Evolutionary conservation across 2,888 invertebrate species (phyloP).

Genomic region (Heliconius ismenius): DNA sequence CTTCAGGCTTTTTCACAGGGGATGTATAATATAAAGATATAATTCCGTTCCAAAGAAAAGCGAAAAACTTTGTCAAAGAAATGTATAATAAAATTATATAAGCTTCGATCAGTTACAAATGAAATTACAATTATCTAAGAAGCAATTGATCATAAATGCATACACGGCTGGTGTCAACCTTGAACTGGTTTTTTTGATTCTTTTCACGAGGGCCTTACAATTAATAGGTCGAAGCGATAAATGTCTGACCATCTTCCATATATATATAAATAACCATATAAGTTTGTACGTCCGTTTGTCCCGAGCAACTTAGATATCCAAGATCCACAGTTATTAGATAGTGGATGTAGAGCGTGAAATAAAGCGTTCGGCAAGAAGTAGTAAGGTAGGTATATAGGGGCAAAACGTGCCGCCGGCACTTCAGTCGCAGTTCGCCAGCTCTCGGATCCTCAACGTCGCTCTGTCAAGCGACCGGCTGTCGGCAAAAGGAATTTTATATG

Average conservation of each 20-base stretch:
- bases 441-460: slow-evolving; percentile 57
- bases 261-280: neutral
- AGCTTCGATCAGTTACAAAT: slow-evolving; percentile 21
- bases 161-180: slow-evolving; percentile 47
- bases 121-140: slow-evolving; percentile 31
- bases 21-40: neutral
- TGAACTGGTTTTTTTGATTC: slow-evolving; percentile 57
- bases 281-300: slow-evolving; percentile 32
- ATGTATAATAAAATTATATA: neutral
- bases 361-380: slow-evolving; percentile 73
- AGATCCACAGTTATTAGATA: slow-evolving; percentile 71
- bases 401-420: slow-evolving; percentile 58
- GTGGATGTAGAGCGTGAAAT: slow-evolving; percentile 79
- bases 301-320: slow-evolving; percentile 51
- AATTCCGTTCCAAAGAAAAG: neutral
- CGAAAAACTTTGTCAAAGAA: neutral
- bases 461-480: slow-evolving; percentile 43
- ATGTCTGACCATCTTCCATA: slow-evolving; percentile 55
- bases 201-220: slow-evolving; percentile 59
- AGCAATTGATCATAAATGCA: slow-evolving; percentile 39
- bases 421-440: slow-evolving; percentile 61
- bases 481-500: slow-evolving; percentile 60
- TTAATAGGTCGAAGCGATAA: slow-evolving; percentile 59
- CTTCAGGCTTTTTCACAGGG: neutral
- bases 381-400: slow-evolving; percentile 72